Percentiles rank a stretch among this genome's conserved stretches.
Conservation (phyloP, 1,140 invertebrate species). For the Drosophila leontia region DNA sequence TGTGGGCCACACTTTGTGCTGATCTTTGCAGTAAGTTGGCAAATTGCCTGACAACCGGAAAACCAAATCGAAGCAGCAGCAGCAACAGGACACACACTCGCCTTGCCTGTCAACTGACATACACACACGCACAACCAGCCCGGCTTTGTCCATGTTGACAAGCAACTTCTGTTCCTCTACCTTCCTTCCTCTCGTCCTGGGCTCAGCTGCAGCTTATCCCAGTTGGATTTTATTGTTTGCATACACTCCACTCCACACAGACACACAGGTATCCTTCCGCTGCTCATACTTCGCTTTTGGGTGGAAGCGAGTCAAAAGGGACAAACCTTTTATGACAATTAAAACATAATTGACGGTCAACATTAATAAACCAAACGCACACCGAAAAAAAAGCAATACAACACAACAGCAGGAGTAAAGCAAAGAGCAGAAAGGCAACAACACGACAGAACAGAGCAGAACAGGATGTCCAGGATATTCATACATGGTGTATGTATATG, state of each 20-base stretch:
- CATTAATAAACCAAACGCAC: slow-evolving; percentile 83
- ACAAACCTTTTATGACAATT: slow-evolving; percentile 85
- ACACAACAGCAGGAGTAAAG: slow-evolving; percentile 27
- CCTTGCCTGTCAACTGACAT: slow-evolving; percentile 66
- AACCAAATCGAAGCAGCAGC: slow-evolving; percentile 57
- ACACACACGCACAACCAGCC: slow-evolving; percentile 40
- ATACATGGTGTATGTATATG: not conserved
- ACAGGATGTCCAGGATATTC: slow-evolving; percentile 28
- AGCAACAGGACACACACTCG: slow-evolving; percentile 24
- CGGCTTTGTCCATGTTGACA: slow-evolving; percentile 75
- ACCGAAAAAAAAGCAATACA: slow-evolving; percentile 36
- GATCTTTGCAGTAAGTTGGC: slow-evolving; percentile 81
- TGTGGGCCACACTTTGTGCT: slow-evolving; percentile 67
- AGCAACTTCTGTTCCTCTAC: slow-evolving; percentile 46
- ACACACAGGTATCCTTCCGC: slow-evolving; percentile 4
- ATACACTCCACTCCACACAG: slow-evolving; percentile 19
- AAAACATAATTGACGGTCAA: slow-evolving; percentile 85
- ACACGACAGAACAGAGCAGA: not conserved
- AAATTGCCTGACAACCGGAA: slow-evolving; percentile 79
- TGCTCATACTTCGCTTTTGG: slow-evolving; percentile 3
- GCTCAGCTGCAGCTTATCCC: slow-evolving; percentile 69
- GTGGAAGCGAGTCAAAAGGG: slow-evolving; percentile 51
- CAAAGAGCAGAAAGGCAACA: slow-evolving; percentile 9
- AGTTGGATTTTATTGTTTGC: slow-evolving; percentile 81
- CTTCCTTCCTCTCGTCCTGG: not conserved